phyloP scores from a whole-genome alignment of 2,113 vertebrate genomes.

The Dinomys branickii region DNA sequence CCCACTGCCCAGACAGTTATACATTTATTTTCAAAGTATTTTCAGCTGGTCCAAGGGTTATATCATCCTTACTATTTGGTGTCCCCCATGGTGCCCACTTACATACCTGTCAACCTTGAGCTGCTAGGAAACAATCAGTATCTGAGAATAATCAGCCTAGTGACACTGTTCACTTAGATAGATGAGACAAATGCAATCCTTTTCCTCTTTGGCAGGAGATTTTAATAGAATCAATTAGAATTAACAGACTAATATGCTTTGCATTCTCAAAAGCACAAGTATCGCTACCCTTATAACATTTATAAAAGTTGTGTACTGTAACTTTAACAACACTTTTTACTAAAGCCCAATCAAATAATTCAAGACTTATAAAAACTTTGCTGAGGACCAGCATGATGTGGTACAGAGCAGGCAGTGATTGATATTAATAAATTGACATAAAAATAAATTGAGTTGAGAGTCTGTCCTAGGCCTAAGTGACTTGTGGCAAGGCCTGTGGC shows the following conservation, averaged over 20 bases:
- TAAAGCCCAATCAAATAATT: neutral
- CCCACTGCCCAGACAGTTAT: neutral
- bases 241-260: neutral
- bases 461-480: neutral
- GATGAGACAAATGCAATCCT: neutral
- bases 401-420: neutral
- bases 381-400: neutral
- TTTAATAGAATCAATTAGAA: neutral
- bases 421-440: neutral
- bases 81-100: neutral
- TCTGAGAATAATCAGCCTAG: neutral
- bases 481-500: neutral
- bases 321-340: conserved; percentile 13
- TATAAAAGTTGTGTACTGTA: neutral
- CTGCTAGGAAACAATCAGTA: neutral
- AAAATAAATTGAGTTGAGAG: neutral
- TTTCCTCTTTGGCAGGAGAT: neutral
- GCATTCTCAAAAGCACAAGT: neutral
- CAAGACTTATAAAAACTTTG: neutral
- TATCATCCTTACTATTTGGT: neutral
- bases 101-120: neutral
- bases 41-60: neutral
- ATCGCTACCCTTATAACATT: neutral
- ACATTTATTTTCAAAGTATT: neutral
- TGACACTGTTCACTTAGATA: neutral